Base-by-base conservation (phyloP, 2,888 invertebrate genomes). In the Philaethria dido region DNA sequence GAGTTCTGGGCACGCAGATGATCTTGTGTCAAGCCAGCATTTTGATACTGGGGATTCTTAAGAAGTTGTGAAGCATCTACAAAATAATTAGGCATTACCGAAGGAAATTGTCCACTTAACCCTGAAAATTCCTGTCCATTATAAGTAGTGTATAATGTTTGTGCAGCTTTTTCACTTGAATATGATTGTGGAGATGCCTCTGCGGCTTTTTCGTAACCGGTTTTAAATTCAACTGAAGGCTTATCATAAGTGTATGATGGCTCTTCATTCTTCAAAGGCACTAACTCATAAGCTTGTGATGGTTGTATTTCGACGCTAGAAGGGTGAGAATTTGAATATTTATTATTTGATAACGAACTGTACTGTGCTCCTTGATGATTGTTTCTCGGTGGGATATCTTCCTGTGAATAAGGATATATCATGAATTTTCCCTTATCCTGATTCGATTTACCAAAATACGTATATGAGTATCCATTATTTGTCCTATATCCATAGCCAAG, bases 401-500 rank as follows among this genome's bases (percentile, higher is more conserved):
- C 91, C 80, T 95, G 95, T 0, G 95, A 95, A 79, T 95, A 95
- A 4, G 95, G 95, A 77, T 95, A 95, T 69, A 95, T 93, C 90
- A 94, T 93, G 75, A 94, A 95, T 77, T 93, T 94, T 13, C 92
- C 92, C 75, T 90, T 87, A 33, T 90, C 87, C 74, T 90, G 86
- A 0, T 80, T 76, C 33, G 87, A 80, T 78, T 88, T 91, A n/a
- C 92, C 93, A 45, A 93, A 92, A 72, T 92, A 89, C 2, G 88
- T 86, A 72, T 93, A 93, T n/a, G 87, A 85, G 52, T 93, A 93
- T 9, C 93, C 92, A 72, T 86, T 86, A 73, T 94, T 94, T 1
- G 90, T 90, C 74, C 90, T 89, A 71, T 93, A 94, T 8, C 95
- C 95, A 79, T 95, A 96, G 66, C 96, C 96, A 13, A 96, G 86